Evolutionary conservation across 2,888 invertebrate genomes (phyloP).

Genomic region (Spatulosminthurus flaviceps): DNA sequence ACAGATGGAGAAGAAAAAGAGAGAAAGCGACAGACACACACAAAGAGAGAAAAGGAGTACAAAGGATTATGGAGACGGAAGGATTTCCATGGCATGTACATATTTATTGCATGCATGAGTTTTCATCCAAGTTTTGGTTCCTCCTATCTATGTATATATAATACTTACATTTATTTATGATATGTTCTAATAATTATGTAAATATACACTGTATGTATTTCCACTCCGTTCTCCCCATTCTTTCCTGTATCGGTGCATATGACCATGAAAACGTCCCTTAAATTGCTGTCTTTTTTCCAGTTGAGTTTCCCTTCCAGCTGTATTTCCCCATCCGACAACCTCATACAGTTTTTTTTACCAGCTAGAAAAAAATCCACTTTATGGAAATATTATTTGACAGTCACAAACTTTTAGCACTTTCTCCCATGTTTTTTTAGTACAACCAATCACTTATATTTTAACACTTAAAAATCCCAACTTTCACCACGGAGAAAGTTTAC

Average conservation of each 20-base stretch:
- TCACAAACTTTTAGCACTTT: neutral
- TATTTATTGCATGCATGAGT: neutral
- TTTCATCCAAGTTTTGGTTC: too few relatives aligned
- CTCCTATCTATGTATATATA: too few relatives aligned
- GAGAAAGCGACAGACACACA: too few relatives aligned
- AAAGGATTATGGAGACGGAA: neutral
- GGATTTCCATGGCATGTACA: neutral
- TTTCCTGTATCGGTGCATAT: too few relatives aligned
- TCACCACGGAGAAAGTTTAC: too few relatives aligned
- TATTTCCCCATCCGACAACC: neutral
- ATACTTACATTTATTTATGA: too few relatives aligned
- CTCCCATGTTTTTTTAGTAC: neutral
- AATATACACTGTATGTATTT: too few relatives aligned
- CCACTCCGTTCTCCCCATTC: too few relatives aligned
- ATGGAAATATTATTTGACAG: neutral
- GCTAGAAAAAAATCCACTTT: neutral
- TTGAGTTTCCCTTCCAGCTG: neutral
- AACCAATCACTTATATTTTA: too few relatives aligned
- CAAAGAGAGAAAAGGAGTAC: neutral
- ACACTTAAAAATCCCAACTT: too few relatives aligned
- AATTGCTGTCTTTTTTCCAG: slow-evolving; percentile 3
- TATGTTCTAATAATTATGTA: too few relatives aligned
- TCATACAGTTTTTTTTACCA: neutral
- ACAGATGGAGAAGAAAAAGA: neutral
- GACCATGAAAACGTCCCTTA: too few relatives aligned